Evolutionary conservation across 2,888 invertebrate species (phyloP), one percentile per base, ranked within the genome.

Genomic region (Cyaniris semiargus): DNA sequence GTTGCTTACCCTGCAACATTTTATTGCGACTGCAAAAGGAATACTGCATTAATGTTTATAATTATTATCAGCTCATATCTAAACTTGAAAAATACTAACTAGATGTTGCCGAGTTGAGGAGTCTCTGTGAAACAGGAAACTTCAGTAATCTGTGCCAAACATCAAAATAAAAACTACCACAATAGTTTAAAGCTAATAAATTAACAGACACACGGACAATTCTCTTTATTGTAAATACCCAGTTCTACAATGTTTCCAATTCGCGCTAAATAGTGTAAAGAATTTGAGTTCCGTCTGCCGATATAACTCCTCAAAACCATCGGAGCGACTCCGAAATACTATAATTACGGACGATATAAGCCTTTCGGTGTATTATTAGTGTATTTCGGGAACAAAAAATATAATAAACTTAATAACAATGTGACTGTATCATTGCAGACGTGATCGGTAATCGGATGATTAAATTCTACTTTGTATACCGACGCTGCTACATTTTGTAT

Each of bases 321-420:
- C 83, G 82, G 80, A 83, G 81, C 82, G 82, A 81, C 80, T 81
- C 82, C 82, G 79, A 81, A 84, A 81, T 82, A 84, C 84, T 82
- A 82, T 84, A 83, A 84, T 84, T 84, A 84, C 79, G 83, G 78
- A 80, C 81, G 81, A 83, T 83, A 83, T 82, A 83, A 83, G 82
- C 83, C 83, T 83, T 83, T 83, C 81, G 81, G 79, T 78, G 79
- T 81, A 83, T 82, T 84, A 84, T 84, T 84, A 84, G 81, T 81
- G 80, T 83, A 83, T 83, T 82, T 82, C 79, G 79, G 79, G 79
- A 78, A 81, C 82, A 79, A 83, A 83, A 83, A 82, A 82, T 81
- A 83, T 83, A 82, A 84, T 84, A 83, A 82, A 80, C 80, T 80
- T 83, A 84, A 84, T 83, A 84, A 84, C 79, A 82, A 83, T 83